Conservation (phyloP, 2,797 vertebrate species). For the Sebastes steindachneri region DNA sequence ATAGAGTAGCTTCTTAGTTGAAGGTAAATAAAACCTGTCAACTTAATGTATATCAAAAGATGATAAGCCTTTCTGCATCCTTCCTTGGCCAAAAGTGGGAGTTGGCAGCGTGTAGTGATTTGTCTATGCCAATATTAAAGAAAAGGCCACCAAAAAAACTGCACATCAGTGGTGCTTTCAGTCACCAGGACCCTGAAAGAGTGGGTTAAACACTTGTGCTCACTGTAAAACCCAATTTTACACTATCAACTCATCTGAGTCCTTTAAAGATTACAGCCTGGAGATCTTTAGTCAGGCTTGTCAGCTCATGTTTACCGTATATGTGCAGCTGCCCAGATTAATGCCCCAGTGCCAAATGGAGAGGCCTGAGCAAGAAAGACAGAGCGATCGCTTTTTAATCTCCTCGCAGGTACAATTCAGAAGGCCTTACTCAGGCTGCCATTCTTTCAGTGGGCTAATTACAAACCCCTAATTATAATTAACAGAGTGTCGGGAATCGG, state of each 20-base stretch:
- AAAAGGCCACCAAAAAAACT: background rate
- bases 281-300: constrained; percentile 76
- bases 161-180: background rate
- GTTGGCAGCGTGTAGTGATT: background rate
- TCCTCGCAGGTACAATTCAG: constrained; percentile 73
- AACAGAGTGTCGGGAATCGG: constrained; percentile 64
- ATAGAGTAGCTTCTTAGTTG: background rate
- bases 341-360: constrained; percentile 37
- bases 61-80: background rate
- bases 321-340: constrained; percentile 63
- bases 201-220: constrained; percentile 38
- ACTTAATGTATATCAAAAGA: background rate
- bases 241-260: constrained; percentile 70
- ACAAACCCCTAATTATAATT: constrained; percentile 79
- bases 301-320: constrained; percentile 70
- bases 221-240: constrained; percentile 71
- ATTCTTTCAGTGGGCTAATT: constrained; percentile 75
- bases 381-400: constrained; percentile 62
- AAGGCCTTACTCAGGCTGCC: constrained; percentile 67
- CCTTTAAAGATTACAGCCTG: constrained; percentile 70
- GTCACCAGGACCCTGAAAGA: constrained; percentile 1
- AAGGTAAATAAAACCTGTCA: background rate
- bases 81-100: background rate
- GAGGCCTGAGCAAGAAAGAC: constrained; percentile 57
- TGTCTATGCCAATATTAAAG: background rate